phyloP scores from a whole-genome alignment of 2,888 invertebrate genomes.

The Beris morrisii region DNA sequence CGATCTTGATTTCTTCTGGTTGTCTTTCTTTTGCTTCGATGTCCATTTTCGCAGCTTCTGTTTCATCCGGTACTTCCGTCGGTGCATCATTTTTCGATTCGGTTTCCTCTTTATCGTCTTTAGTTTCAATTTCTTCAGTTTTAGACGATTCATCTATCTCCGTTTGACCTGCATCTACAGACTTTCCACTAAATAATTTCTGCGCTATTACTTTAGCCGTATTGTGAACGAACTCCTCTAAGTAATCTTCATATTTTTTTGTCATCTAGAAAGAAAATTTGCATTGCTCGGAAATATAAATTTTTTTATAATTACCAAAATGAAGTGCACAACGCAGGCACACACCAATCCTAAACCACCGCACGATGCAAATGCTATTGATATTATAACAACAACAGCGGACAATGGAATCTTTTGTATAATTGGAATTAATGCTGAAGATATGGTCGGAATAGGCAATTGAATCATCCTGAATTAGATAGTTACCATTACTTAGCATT shows the following conservation, averaged over 20 bases:
- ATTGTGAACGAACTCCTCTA: slow-evolving; percentile 61
- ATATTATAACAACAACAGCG: slow-evolving; percentile 65
- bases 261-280: slow-evolving; percentile 60
- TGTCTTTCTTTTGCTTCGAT: slow-evolving; percentile 13
- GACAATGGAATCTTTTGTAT: slow-evolving; percentile 71
- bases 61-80: background rate
- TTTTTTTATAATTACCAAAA: slow-evolving; percentile 60
- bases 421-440: slow-evolving; percentile 61
- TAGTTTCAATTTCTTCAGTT: slow-evolving; percentile 8
- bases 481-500: background rate
- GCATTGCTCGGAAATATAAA: background rate
- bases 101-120: background rate
- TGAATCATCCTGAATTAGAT: slow-evolving; percentile 58
- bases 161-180: slow-evolving; percentile 31
- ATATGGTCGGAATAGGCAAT: slow-evolving; percentile 42
- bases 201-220: slow-evolving; percentile 53
- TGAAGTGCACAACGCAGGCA: slow-evolving; percentile 69
- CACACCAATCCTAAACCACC: slow-evolving; percentile 71
- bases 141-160: slow-evolving; percentile 36
- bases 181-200: slow-evolving; percentile 42
- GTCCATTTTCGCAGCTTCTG: slow-evolving; percentile 7
- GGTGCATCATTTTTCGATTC: background rate
- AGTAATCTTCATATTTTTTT: slow-evolving; percentile 68
- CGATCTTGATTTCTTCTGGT: background rate
- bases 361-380: slow-evolving; percentile 68